Percentiles rank a stretch among this genome's conserved stretches.
Evolutionary conservation across 1,140 invertebrate genomes (phyloP).

Genomic region (Gryon sp.): DNA sequence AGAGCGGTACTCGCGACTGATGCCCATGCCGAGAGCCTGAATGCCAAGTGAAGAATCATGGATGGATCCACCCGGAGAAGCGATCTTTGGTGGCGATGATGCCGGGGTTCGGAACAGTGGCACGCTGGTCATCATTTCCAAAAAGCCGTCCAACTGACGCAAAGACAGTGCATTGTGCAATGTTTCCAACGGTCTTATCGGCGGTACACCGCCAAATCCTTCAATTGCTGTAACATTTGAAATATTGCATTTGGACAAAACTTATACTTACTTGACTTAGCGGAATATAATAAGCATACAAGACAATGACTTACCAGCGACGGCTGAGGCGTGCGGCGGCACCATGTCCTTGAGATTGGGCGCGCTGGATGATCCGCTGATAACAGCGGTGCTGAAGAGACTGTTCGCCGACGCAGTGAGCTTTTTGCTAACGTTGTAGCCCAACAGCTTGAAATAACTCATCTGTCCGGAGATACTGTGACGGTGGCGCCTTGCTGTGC

Average conservation of each 20-base stretch:
- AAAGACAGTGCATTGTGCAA: constrained; percentile 96
- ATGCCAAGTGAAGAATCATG: constrained; percentile 65
- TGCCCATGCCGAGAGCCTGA: constrained; percentile 68
- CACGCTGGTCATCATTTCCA: constrained; percentile 89
- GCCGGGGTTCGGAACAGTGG: constrained; percentile 85
- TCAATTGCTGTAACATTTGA: constrained; percentile 82
- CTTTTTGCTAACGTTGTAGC: constrained; percentile 85
- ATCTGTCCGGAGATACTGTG: constrained; percentile 96
- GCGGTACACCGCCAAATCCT: constrained; percentile 93
- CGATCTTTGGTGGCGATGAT: constrained; percentile 84
- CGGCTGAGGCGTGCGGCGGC: constrained; percentile 83
- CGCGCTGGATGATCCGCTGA: constrained; percentile 93
- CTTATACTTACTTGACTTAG: too few species aligned
- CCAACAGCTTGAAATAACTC: constrained; percentile 93
- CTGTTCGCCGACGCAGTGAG: constrained; percentile 86
- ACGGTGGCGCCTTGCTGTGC: constrained; percentile 89
- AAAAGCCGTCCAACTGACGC: constrained; percentile 91
- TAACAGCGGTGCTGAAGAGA: constrained; percentile 95
- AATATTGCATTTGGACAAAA: too few species aligned
- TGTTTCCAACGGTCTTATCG: constrained; percentile 96
- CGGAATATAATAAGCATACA: too few species aligned
- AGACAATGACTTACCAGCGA: constrained; percentile 88
- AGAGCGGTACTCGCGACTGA: constrained; percentile 77
- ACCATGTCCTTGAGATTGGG: constrained; percentile 94
- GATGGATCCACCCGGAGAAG: constrained; percentile 76